Conservation (phyloP, 1,140 invertebrate genomes). For the Zaprionus kolodkinae region DNA sequence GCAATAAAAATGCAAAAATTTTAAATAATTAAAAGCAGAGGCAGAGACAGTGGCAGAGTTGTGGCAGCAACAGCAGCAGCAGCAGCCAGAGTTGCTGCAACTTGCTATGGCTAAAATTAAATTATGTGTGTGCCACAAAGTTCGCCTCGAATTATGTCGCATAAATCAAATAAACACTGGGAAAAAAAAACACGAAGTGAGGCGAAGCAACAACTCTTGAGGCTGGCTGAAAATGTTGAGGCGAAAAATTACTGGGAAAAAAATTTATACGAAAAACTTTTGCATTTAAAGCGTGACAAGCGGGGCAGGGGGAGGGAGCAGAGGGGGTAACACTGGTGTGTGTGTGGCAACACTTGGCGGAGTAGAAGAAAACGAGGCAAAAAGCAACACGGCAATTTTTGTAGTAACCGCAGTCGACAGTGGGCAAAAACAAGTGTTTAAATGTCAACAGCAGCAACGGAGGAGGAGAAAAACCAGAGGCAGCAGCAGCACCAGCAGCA, state of each 20-base stretch:
- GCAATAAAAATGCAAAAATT: conserved; percentile 34
- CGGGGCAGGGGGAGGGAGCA: neutral
- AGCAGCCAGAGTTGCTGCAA: conserved; percentile 1
- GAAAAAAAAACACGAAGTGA: conserved; percentile 41
- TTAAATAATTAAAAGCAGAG: conserved; percentile 68
- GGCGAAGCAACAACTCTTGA: conserved; percentile 32
- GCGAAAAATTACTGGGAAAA: conserved; percentile 67
- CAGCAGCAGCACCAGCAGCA: conserved; percentile 30
- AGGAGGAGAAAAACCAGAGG: conserved; percentile 55
- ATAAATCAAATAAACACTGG: conserved; percentile 80
- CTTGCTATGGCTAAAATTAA: conserved; percentile 69
- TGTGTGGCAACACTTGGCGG: conserved; percentile 68
- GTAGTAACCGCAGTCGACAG: conserved; percentile 58
- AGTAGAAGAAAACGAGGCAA: conserved; percentile 36
- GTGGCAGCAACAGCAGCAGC: neutral
- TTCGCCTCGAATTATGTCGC: conserved; percentile 80
- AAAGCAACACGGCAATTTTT: conserved; percentile 46
- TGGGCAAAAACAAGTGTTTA: conserved; percentile 76
- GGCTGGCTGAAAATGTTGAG: conserved; percentile 61
- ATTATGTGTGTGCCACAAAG: conserved; percentile 80
- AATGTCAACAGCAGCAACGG: conserved; percentile 73
- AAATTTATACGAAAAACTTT: conserved; percentile 82
- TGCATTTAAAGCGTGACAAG: conserved; percentile 66
- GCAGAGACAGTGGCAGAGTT: too few relatives aligned
- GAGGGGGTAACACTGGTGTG: neutral